Conservation (phyloP, 2,888 invertebrate species). For the Schizotus pectinicornis region DNA sequence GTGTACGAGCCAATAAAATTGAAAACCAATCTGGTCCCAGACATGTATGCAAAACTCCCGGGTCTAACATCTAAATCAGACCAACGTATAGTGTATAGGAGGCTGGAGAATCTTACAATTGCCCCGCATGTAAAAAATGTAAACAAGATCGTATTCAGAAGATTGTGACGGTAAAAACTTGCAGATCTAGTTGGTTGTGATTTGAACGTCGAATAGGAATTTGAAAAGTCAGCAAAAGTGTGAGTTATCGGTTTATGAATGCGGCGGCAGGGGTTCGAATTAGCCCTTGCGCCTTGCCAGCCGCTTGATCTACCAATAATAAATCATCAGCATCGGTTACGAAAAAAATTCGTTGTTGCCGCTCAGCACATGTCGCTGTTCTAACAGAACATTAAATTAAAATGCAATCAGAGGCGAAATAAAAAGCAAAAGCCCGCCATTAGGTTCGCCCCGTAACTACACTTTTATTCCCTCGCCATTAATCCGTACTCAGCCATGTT, state of each 20-base stretch:
- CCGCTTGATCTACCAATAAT: no score
- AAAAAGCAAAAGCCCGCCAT: neutral
- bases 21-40: constrained; percentile 47
- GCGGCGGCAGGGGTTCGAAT: neutral
- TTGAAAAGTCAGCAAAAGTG: constrained; percentile 11
- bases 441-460: neutral
- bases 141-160: constrained; percentile 32
- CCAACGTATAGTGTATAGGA: constrained; percentile 25
- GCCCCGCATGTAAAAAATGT: constrained; percentile 24
- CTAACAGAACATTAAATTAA: neutral
- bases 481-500: neutral
- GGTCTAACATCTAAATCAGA: constrained; percentile 33
- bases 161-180: constrained; percentile 34
- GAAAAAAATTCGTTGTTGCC: neutral
- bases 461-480: neutral
- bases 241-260: constrained; percentile 13
- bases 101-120: constrained; percentile 19
- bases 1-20: constrained; percentile 44
- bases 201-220: constrained; percentile 27
- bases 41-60: constrained; percentile 40
- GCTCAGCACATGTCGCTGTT: constrained; percentile 1
- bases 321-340: no score
- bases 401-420: neutral
- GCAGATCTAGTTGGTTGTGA: constrained; percentile 28
- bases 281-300: no score